These are phyloP conservation scores for Bryconaethiops microstoma DNA, from an alignment of 2,797 vertebrate genomes.

Conservation along the genomic window DNA sequence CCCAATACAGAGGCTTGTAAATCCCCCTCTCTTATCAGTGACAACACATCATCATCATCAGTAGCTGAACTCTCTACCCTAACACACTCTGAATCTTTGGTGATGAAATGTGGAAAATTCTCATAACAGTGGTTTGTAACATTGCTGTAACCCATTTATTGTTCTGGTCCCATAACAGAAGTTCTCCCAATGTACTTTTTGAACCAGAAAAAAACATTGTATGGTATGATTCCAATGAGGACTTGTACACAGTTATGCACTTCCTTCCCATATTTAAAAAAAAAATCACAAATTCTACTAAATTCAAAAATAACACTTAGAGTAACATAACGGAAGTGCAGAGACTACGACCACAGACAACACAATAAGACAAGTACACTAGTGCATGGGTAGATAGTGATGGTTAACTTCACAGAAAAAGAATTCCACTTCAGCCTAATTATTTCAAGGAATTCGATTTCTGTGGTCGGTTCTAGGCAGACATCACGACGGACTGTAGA, in stretches of 20 bases:
- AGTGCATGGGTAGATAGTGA: conserved; percentile 48
- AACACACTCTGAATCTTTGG: neutral
- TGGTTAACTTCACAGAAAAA: conserved; percentile 32
- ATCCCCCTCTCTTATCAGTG: neutral
- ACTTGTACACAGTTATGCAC: conserved; percentile 1
- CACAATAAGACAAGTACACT: conserved; percentile 60
- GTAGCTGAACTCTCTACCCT: neutral
- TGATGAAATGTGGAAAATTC: neutral
- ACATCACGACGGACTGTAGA: conserved; percentile 46
- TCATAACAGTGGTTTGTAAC: conserved; percentile 18
- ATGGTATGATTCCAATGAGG: conserved; percentile 1
- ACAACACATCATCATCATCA: neutral
- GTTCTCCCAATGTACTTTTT: conserved; percentile 19
- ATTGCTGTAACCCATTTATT: conserved; percentile 44
- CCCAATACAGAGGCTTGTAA: conserved; percentile 32
- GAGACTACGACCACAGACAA: conserved; percentile 54
- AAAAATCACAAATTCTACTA: conserved; percentile 22
- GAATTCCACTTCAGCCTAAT: neutral
- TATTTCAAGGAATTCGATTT: conserved; percentile 31
- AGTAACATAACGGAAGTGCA: conserved; percentile 56
- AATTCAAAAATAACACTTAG: conserved; percentile 38
- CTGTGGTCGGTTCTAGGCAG: conserved; percentile 1
- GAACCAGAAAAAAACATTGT: conserved; percentile 28
- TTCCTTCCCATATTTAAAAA: conserved; percentile 34
- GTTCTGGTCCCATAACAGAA: conserved; percentile 56